Base-by-base conservation (phyloP, 2,113 vertebrate genomes). In the Muntiacus muntjak region DNA sequence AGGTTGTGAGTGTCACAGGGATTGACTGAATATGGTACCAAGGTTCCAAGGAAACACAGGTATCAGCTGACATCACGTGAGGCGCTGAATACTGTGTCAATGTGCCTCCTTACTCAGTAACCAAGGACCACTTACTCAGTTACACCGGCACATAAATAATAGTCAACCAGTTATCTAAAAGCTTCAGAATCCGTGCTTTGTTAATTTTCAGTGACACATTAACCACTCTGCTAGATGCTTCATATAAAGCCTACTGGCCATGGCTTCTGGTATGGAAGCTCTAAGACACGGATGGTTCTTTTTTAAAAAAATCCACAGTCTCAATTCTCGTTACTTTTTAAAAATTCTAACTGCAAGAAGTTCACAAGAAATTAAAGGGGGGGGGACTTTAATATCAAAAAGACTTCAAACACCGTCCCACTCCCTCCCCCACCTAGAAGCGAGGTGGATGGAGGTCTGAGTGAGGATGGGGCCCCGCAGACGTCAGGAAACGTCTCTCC, bases 11-110 rank as follows among this genome's bases (percentile, higher is more conserved):
- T 16, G 9, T 36, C n/a, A 40, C 5, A 14, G 64, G 25, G 45
- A 30, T 25, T 36, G 5, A 58, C 86, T 30, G 40, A 33, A 16
- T 45, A 21, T 1, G 60, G 82, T 11, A 84, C 23, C 23, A 47
- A 91, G 25, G 33, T 33, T 81, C 74, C 3, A 33, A 92, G 64
- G 55, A n/a, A 43, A 85, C 3, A 15, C 19, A 26, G 15, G 26
- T 9, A 17, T 40, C 67, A 87, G 79, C 7, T n/a, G 36, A 12
- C 1, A 1, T 0, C 3, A 3, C 0, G 0, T 5, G 2, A 78
- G 60, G 12, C 17, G 14, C 9, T 36, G 26, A 50, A 36, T 21
- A 21, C 1, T 43, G 5, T 2, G 9, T 11, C 17, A 5, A 23
- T 2, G 5, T 9, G 9, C 50, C 57, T 28, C 11, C 60, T 50